phyloP scores from a whole-genome alignment of 2,888 invertebrate genomes.

The Esperia sulphurella region DNA sequence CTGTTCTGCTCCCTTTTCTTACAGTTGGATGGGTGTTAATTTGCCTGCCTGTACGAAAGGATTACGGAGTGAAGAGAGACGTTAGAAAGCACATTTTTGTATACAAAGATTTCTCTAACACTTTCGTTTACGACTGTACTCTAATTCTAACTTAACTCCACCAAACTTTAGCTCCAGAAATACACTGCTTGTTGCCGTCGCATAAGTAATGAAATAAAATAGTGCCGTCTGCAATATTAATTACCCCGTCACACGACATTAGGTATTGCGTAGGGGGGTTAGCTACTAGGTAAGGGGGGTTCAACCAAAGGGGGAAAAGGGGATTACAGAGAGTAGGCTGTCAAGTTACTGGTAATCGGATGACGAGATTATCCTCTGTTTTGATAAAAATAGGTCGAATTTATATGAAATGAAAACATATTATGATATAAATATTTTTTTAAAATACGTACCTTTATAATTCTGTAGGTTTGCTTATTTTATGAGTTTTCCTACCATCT shows the following conservation, averaged over 20 bases:
- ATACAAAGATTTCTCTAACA: too few species aligned
- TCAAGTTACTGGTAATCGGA: conserved; percentile 26
- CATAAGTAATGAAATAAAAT: conserved; percentile 72
- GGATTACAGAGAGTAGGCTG: conserved; percentile 35
- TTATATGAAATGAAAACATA: background rate
- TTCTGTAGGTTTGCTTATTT: too few species aligned
- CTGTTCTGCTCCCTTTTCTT: too few species aligned
- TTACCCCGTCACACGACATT: conserved; percentile 68
- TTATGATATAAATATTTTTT: too few species aligned
- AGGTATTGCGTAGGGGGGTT: conserved; percentile 29
- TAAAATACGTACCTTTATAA: too few species aligned
- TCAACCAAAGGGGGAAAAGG: conserved; percentile 17
- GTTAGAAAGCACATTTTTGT: too few species aligned
- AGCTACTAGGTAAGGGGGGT: conserved; percentile 17
- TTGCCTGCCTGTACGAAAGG: too few species aligned
- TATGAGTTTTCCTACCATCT: too few species aligned
- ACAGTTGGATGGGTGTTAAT: too few species aligned
- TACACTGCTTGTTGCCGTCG: conserved; percentile 31
- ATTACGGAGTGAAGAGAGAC: too few species aligned
- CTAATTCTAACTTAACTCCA: conserved; percentile 24
- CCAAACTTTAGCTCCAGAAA: conserved; percentile 51
- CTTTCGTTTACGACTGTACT: conserved; percentile 26
- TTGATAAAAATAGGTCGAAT: conserved; percentile 1
- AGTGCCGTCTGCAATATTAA: conserved; percentile 67
- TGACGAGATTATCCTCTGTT: conserved; percentile 18